A percentile compares a stretch with the other conserved stretches of the same genome.
Conservation (phyloP, 2,797 vertebrate species). For the Labroides dimidiatus region DNA sequence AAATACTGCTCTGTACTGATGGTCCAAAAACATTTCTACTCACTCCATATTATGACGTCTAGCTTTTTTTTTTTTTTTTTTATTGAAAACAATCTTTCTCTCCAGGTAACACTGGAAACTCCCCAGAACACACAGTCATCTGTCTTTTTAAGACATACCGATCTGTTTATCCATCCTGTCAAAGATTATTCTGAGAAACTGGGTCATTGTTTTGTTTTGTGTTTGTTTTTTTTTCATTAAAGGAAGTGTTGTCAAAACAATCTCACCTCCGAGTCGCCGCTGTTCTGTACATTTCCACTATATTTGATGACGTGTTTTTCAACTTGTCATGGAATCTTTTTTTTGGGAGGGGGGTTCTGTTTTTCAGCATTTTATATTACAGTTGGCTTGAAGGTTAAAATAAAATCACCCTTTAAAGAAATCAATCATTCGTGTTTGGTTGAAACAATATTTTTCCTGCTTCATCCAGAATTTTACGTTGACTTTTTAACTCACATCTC, state of each 20-base stretch:
- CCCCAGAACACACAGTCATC: neutral
- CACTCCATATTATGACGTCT: no score
- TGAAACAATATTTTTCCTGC: no score
- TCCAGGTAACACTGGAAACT: neutral
- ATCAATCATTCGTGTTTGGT: no score
- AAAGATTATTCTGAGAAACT: neutral
- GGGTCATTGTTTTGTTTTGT: neutral
- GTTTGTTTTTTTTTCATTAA: no score
- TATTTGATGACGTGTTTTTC: neutral
- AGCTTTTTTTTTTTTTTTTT: no score
- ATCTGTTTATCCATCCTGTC: neutral
- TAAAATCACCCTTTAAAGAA: no score
- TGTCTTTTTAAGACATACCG: neutral
- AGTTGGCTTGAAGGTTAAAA: no score
- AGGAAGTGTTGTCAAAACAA: conserved; percentile 22
- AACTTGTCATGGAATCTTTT: neutral
- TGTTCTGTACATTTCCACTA: neutral
- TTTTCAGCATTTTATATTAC: neutral
- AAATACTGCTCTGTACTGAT: no score
- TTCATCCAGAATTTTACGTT: no score
- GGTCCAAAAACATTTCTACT: no score
- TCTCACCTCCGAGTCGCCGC: neutral
- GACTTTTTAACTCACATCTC: no score
- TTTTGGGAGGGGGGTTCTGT: no score
- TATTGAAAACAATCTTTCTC: neutral